Base-by-base conservation (phyloP, 1,140 invertebrate species). In the Papilio polytes region DNA sequence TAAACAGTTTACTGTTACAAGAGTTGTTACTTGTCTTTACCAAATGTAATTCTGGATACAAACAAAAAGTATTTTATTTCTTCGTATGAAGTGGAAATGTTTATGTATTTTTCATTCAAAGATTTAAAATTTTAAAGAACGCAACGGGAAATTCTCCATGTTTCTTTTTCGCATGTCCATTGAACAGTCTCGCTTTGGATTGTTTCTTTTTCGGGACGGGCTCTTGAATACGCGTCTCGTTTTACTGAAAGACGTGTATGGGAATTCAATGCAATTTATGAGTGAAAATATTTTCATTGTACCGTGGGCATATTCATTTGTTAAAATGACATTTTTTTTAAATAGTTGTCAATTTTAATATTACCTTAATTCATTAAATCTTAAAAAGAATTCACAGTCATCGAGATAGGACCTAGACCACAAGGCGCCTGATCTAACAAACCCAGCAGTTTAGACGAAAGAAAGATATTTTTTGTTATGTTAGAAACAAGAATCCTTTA, bases 181-280 rank as follows among this genome's bases (percentile, higher is more conserved):
- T 78, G 77, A 78, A 78, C 77, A 78, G 77, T 78, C 77, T 66
- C 36, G 76, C 53, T 78, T 46, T 63, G 77, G 51, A n/a, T 78
- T 78, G 22, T 66, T 78, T 80, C 72, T 86, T 83, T 89, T 89
- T 89, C 85, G 83, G 77, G 78, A 84, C 81, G 86, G 80, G 85
- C 53, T 85, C 85, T 88, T 88, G 86, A 90, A 90, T 88, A 85
- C 88, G 81, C 82, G 87, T 85, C 79, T 85, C 87, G 86, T 87
- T 92, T 89, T 86, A 89, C 86, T 83, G 85, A 85, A 83, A 86
- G 84, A 88, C 86, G 87, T 86, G 84, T 86, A 83, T 85, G 85
- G 87, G 86, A 90, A 90, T 91, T 87, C 84, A 89, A 91, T 88
- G 85, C 78, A 83, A 87, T 90, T 91, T 85, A 66, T 78, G n/a